A percentile compares a stretch with the other conserved stretches of the same genome.
phyloP scores from a whole-genome alignment of 92 coral and sea anemone genomes.

The Anthopleura xanthogrammica region DNA sequence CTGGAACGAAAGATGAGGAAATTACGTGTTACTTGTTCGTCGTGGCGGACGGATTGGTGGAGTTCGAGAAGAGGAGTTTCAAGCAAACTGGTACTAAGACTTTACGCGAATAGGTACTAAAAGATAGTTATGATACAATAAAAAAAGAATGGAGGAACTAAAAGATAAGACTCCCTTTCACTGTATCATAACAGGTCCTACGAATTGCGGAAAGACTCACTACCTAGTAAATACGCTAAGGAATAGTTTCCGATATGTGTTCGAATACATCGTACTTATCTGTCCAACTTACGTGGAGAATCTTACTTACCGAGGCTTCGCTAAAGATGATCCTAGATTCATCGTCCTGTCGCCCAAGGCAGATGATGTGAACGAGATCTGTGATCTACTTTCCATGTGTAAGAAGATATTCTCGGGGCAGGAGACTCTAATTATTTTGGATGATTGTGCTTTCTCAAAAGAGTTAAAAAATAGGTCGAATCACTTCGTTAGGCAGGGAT shows the following conservation, averaged over 20 bases:
- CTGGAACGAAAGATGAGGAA: too few relatives aligned
- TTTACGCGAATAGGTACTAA: too few relatives aligned
- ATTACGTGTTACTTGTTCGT: too few relatives aligned
- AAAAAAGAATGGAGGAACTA: too few relatives aligned
- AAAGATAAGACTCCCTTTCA: background rate
- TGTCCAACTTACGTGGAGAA: background rate
- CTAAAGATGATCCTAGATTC: conserved; percentile 18
- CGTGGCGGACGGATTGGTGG: too few relatives aligned
- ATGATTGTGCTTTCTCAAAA: conserved; percentile 28
- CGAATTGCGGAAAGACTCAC: too few relatives aligned
- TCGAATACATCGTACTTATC: background rate
- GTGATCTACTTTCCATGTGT: conserved; percentile 8
- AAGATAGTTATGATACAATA: too few relatives aligned
- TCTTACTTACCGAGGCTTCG: conserved; percentile 9
- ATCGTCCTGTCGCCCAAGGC: conserved; percentile 16
- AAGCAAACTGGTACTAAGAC: too few relatives aligned
- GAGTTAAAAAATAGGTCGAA: conserved; percentile 16
- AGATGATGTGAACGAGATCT: conserved; percentile 15
- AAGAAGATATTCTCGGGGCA: conserved; percentile 14
- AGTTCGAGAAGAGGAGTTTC: too few relatives aligned
- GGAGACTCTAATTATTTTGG: conserved; percentile 21
- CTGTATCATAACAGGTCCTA: too few relatives aligned
- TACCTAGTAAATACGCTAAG: background rate
- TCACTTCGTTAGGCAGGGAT: conserved; percentile 6
- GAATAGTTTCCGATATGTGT: background rate